phyloP scores from a whole-genome alignment of 2,888 invertebrate species.

The Drosophila eohydei region DNA sequence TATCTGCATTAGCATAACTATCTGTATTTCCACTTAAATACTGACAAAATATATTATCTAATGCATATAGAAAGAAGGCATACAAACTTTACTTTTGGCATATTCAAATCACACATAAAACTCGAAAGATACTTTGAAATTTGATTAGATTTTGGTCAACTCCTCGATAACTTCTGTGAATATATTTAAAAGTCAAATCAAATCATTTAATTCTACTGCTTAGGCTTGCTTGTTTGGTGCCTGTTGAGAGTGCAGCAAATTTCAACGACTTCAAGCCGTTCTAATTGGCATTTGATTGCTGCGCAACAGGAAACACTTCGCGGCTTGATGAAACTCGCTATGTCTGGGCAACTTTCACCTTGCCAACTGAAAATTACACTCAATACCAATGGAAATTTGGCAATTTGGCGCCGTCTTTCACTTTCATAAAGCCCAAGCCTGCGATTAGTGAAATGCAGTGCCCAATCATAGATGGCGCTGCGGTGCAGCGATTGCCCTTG shows the following conservation, averaged over 20 bases:
- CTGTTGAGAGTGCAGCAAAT: background rate
- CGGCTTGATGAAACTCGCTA: slow-evolving; percentile 21
- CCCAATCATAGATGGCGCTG: slow-evolving; percentile 54
- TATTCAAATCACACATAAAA: background rate
- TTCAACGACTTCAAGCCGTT: background rate
- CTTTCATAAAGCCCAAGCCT: slow-evolving; percentile 38
- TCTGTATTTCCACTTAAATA: no score
- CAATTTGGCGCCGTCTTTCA: slow-evolving; percentile 47
- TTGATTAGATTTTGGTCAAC: background rate
- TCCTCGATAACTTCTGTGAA: background rate
- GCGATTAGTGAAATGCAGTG: slow-evolving; percentile 52
- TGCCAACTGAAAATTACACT: slow-evolving; percentile 36
- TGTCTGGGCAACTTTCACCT: slow-evolving; percentile 48
- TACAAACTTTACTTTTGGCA: no score
- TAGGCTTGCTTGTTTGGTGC: background rate
- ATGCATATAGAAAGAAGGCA: no score
- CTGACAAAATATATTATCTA: no score
- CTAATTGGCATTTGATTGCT: slow-evolving; percentile 4
- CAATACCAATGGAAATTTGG: slow-evolving; percentile 20
- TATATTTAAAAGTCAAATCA: background rate
- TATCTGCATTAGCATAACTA: background rate
- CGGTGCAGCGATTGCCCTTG: slow-evolving; percentile 44
- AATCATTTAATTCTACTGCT: background rate
- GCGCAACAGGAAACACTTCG: slow-evolving; percentile 26
- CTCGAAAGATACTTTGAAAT: background rate